Conservation (phyloP, 1,140 invertebrate species). For the Anoplolepis gracilipes region DNA sequence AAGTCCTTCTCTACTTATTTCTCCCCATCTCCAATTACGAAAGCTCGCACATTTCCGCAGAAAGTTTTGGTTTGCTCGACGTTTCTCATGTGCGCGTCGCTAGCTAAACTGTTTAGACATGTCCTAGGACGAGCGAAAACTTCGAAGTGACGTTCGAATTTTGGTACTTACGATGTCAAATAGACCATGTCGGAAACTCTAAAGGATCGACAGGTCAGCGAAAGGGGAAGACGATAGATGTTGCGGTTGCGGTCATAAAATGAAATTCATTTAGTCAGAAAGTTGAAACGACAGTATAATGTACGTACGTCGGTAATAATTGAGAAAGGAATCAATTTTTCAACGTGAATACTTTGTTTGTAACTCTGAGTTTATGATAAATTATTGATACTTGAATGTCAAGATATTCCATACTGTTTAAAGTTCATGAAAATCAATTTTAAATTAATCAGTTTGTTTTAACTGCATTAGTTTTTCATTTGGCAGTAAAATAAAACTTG, state of each 20-base stretch:
- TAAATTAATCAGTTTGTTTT: background rate
- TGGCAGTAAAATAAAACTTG: background rate
- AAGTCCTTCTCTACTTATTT: slow-evolving; percentile 36
- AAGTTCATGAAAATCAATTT: background rate
- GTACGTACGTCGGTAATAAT: too few species aligned
- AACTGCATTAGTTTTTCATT: background rate
- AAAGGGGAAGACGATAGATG: slow-evolving; percentile 16
- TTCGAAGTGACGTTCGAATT: slow-evolving; percentile 56
- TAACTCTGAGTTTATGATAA: background rate
- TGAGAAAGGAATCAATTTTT: background rate
- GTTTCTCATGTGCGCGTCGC: slow-evolving; percentile 53
- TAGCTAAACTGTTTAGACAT: slow-evolving; percentile 56
- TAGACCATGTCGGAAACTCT: slow-evolving; percentile 29
- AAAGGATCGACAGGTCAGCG: slow-evolving; percentile 37
- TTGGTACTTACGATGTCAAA: slow-evolving; percentile 48
- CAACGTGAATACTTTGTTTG: background rate
- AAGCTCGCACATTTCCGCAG: slow-evolving; percentile 50
- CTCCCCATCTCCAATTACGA: slow-evolving; percentile 48
- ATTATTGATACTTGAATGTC: background rate
- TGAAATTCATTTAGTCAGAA: slow-evolving; percentile 16
- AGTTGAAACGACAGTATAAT: background rate
- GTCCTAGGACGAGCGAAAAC: slow-evolving; percentile 49
- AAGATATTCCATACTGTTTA: background rate
- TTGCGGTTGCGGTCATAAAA: background rate
- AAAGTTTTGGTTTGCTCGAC: slow-evolving; percentile 57